Evolutionary conservation across 2,797 vertebrate species (phyloP).

Genomic region (Gastrophryne carolinensis): DNA sequence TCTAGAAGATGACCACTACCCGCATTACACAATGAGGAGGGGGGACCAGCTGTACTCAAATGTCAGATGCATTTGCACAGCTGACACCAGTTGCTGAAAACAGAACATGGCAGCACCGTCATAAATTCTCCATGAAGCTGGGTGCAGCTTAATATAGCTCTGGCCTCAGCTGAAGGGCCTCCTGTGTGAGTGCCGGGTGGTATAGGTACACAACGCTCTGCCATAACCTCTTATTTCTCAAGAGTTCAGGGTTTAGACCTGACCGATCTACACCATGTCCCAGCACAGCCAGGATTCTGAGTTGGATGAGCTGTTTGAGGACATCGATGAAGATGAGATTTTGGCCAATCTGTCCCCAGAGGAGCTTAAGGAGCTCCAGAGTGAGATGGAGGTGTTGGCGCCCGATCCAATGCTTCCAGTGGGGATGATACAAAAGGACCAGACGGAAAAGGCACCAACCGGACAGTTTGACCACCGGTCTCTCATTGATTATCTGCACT

Average conservation of each 20-base stretch:
- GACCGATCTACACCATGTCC: slow-evolving; percentile 64
- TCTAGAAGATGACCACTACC: slow-evolving; percentile 44
- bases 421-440: slow-evolving; percentile 93
- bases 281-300: slow-evolving; percentile 68
- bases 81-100: slow-evolving; percentile 74
- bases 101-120: slow-evolving; percentile 62
- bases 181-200: not conserved
- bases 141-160: slow-evolving; percentile 75
- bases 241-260: not conserved
- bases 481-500: slow-evolving; percentile 91
- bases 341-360: slow-evolving; percentile 90
- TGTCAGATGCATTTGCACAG: slow-evolving; percentile 75
- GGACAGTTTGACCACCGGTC: slow-evolving; percentile 90
- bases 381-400: slow-evolving; percentile 92
- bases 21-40: slow-evolving; percentile 45
- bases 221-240: not conserved
- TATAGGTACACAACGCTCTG: not conserved
- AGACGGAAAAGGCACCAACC: slow-evolving; percentile 88
- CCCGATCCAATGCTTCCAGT: slow-evolving; percentile 88
- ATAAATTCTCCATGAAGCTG: slow-evolving; percentile 67
- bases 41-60: slow-evolving; percentile 71
- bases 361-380: slow-evolving; percentile 89
- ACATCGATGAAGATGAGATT: slow-evolving; percentile 92
- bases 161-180: slow-evolving; percentile 42
- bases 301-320: slow-evolving; percentile 64